These are phyloP conservation scores for Cryptoprocta ferox DNA, from an alignment of 2,797 vertebrate species.

Conservation along the genomic window DNA sequence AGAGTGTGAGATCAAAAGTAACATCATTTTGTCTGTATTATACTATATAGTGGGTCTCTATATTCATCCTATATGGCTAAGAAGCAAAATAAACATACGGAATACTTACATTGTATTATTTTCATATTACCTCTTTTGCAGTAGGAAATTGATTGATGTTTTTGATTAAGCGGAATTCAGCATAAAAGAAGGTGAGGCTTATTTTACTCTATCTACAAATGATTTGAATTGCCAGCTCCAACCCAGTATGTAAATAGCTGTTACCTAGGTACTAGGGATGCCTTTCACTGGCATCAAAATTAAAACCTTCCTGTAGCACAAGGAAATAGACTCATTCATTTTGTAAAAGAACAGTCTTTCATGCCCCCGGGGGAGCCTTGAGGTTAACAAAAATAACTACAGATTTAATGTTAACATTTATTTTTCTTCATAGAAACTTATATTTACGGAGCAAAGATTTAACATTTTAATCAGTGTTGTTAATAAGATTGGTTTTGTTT, in stretches of 20 bases:
- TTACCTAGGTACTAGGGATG: not conserved
- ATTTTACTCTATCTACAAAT: not conserved
- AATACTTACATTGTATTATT: slow-evolving; percentile 7
- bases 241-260: slow-evolving; percentile 34
- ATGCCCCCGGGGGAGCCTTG: slow-evolving; percentile 39
- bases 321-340: slow-evolving; percentile 34
- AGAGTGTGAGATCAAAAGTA: slow-evolving; percentile 61
- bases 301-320: slow-evolving; percentile 44
- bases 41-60: slow-evolving; percentile 30
- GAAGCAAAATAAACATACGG: not conserved
- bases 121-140: slow-evolving; percentile 24
- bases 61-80: not conserved
- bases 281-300: not conserved
- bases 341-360: slow-evolving; percentile 41
- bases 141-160: slow-evolving; percentile 61
- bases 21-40: slow-evolving; percentile 55
- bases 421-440: slow-evolving; percentile 71
- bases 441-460: slow-evolving; percentile 73
- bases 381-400: slow-evolving; percentile 52
- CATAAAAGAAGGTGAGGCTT: not conserved
- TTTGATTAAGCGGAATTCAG: slow-evolving; percentile 75
- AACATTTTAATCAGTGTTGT: slow-evolving; percentile 74
- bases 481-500: slow-evolving; percentile 74
- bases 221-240: not conserved
- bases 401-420: not conserved